Conservation (phyloP, 2,888 invertebrate species). For the Synanthedon andrenaeformis region DNA sequence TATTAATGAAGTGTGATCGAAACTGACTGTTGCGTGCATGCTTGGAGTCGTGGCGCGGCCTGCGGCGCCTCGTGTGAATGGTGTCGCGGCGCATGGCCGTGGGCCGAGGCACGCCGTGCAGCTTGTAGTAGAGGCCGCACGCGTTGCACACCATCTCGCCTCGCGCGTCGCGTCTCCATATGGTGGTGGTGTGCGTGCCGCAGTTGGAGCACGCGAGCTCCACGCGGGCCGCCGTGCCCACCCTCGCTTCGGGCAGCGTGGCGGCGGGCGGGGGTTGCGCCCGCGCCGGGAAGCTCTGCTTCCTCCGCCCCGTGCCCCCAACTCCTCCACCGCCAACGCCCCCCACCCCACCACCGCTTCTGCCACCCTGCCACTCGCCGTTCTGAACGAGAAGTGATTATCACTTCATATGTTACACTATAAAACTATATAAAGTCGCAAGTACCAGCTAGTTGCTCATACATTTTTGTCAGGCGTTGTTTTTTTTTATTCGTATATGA, state of each 20-base stretch:
- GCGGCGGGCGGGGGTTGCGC: slow-evolving; percentile 46
- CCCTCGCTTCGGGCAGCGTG: slow-evolving; percentile 8
- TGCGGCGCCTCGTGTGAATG: slow-evolving; percentile 91
- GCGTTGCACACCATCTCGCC: slow-evolving; percentile 99
- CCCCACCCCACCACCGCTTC: slow-evolving; percentile 9
- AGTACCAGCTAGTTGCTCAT: too few species aligned
- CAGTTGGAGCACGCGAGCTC: slow-evolving; percentile 97
- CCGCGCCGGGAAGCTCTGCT: slow-evolving; percentile 84
- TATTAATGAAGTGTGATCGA: background rate
- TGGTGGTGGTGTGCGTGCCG: slow-evolving; percentile 96
- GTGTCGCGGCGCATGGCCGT: slow-evolving; percentile 96
- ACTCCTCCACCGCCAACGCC: slow-evolving; percentile 48
- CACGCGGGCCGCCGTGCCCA: slow-evolving; percentile 64
- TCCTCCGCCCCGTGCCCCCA: slow-evolving; percentile 77
- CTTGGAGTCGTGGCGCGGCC: slow-evolving; percentile 80
- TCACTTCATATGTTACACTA: background rate
- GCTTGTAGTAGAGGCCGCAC: slow-evolving; percentile 96
- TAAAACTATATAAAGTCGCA: too few species aligned
- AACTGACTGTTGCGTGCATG: slow-evolving; percentile 63
- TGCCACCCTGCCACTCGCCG: slow-evolving; percentile 43
- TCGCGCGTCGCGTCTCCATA: slow-evolving; percentile 95
- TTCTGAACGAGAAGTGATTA: slow-evolving; percentile 27
- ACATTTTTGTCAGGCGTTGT: too few species aligned
- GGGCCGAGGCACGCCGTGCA: slow-evolving; percentile 94
- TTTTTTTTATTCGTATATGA: too few species aligned